phyloP scores from a whole-genome alignment of 2,113 vertebrate genomes.

The Leuciscus idus region DNA sequence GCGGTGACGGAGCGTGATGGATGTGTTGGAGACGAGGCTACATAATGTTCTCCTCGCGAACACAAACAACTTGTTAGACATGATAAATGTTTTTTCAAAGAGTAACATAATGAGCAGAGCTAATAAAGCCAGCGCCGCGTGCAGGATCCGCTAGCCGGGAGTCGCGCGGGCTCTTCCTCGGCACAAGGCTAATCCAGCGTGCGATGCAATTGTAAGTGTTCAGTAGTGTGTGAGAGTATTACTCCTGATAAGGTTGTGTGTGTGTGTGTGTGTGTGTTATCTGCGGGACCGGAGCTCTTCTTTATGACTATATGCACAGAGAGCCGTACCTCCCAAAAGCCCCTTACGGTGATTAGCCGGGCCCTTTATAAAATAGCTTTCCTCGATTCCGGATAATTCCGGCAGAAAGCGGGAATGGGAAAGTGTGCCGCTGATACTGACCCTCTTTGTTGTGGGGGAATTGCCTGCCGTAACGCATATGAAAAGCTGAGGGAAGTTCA shows the following conservation, averaged over 20 bases:
- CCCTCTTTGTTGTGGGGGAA: conserved; percentile 70
- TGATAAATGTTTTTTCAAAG: conserved; percentile 26
- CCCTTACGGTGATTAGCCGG: conserved; percentile 65
- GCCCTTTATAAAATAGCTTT: conserved; percentile 67
- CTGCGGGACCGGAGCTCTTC: conserved; percentile 53
- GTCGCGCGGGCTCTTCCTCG: conserved; percentile 58
- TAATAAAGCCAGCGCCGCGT: not conserved
- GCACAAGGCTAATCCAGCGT: conserved; percentile 65
- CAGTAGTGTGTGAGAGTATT: conserved; percentile 34
- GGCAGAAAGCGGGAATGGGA: conserved; percentile 63
- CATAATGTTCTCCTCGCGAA: not conserved
- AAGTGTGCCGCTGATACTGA: conserved; percentile 67
- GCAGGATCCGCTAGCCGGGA: too few species aligned
- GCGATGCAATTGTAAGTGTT: conserved; percentile 39
- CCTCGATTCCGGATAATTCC: conserved; percentile 67
- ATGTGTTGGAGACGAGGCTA: not conserved
- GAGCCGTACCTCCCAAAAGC: conserved; percentile 65
- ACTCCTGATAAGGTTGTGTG: conserved; percentile 51
- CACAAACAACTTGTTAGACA: conserved; percentile 15
- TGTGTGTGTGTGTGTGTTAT: conserved; percentile 43
- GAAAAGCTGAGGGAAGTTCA: not conserved
- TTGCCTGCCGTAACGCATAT: conserved; percentile 68
- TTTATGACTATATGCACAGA: conserved; percentile 50
- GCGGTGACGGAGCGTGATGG: not conserved
- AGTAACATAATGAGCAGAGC: not conserved